phyloP scores from a whole-genome alignment of 2,113 vertebrate species.

The Apodemus speciosus region DNA sequence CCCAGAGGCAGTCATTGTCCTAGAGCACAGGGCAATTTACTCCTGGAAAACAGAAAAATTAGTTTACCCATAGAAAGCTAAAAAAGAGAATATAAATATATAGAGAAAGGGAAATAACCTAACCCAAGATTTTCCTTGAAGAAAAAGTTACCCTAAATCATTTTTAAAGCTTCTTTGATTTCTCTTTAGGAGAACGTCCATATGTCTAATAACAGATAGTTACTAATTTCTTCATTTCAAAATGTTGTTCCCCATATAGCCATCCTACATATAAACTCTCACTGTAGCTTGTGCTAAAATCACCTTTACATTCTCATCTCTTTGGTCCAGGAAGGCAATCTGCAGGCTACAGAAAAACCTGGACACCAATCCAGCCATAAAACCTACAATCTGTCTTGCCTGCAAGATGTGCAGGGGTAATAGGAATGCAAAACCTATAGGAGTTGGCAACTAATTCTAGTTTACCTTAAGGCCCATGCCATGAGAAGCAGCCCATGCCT shows the following conservation, averaged over 20 bases:
- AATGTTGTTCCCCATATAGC: background rate
- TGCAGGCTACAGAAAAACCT: background rate
- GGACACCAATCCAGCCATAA: background rate
- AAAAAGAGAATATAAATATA: slow-evolving; percentile 36
- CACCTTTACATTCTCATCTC: background rate
- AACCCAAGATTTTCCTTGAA: slow-evolving; percentile 21
- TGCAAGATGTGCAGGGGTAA: background rate
- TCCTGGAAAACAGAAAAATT: slow-evolving; percentile 67
- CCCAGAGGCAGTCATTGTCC: slow-evolving; percentile 2
- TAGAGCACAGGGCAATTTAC: slow-evolving; percentile 58
- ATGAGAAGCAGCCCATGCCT: background rate
- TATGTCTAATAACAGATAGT: background rate
- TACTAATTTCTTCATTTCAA: slow-evolving; percentile 10
- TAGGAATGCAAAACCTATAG: background rate
- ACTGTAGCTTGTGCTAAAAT: background rate
- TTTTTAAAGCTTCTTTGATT: slow-evolving; percentile 46
- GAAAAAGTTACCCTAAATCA: slow-evolving; percentile 16
- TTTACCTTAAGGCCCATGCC: background rate
- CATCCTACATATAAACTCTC: background rate
- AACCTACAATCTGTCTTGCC: background rate
- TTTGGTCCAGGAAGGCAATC: background rate
- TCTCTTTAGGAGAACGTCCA: background rate
- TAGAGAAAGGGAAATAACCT: slow-evolving; percentile 11
- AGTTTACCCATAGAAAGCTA: slow-evolving; percentile 55
- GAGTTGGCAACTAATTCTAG: background rate